Conservation (phyloP, 2,113 vertebrate species). For the Podarcis cretensis region DNA sequence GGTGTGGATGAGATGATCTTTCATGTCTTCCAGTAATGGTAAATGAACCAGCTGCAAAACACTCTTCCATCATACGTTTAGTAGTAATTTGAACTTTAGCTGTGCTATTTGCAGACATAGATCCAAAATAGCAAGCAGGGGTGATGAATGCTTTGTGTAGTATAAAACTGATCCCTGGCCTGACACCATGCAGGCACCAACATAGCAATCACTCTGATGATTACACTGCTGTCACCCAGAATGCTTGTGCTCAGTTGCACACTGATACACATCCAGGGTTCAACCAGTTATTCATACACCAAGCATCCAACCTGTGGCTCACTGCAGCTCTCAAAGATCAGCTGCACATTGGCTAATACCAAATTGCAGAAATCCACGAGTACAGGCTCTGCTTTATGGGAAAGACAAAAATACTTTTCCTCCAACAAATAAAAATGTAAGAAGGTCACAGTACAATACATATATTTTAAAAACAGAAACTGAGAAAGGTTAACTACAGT, state of each 20-base stretch:
- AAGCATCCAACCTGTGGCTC: background rate
- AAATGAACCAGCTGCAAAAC: background rate
- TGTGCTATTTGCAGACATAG: background rate
- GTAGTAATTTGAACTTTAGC: background rate
- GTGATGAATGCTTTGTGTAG: background rate
- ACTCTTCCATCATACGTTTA: background rate
- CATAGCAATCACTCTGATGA: background rate
- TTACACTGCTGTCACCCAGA: background rate
- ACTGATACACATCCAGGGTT: background rate
- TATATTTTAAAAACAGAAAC: background rate
- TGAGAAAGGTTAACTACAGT: background rate
- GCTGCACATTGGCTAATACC: background rate
- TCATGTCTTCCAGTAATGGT: background rate
- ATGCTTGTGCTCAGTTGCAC: background rate
- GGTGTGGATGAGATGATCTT: background rate
- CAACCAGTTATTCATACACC: background rate
- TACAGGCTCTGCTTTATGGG: background rate
- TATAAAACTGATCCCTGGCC: background rate
- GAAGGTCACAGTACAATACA: background rate
- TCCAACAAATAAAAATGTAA: background rate
- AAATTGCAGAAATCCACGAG: background rate
- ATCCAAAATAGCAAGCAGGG: background rate
- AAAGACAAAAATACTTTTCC: background rate
- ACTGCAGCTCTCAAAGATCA: background rate
- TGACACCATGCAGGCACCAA: background rate